Percentiles rank a stretch among this genome's conserved stretches.
Conservation (phyloP, 2,113 vertebrate genomes). For the Plotosus lineatus region DNA sequence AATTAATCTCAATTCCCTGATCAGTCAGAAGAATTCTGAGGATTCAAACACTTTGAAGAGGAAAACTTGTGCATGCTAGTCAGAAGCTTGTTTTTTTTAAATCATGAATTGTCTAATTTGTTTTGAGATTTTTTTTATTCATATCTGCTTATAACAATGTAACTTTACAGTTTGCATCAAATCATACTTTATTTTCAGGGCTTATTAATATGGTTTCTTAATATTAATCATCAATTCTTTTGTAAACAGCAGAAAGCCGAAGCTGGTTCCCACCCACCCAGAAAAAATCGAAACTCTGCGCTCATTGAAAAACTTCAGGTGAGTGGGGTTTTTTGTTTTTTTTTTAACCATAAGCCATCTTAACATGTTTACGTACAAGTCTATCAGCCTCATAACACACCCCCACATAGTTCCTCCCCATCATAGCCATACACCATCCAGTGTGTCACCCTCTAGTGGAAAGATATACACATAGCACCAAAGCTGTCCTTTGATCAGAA, state of each 20-base stretch:
- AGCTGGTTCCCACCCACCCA: conserved; percentile 50
- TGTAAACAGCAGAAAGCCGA: conserved; percentile 45
- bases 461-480: background rate
- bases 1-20: background rate
- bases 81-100: background rate
- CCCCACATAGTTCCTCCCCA: background rate
- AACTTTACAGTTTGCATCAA: background rate
- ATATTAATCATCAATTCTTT: background rate
- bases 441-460: conserved; percentile 31
- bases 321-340: too few species aligned
- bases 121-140: too few species aligned
- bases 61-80: background rate
- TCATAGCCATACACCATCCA: background rate
- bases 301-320: conserved; percentile 76
- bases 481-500: background rate
- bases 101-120: too few species aligned
- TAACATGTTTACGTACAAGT: background rate
- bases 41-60: background rate
- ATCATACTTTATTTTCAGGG: background rate
- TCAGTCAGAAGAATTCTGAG: background rate
- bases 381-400: too few species aligned
- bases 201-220: background rate
- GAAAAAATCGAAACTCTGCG: conserved; percentile 70
- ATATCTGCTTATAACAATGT: background rate
- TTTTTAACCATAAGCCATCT: conserved; percentile 6